These are phyloP conservation scores for Polypedilum pembai DNA, from an alignment of 1,140 invertebrate species.

Conservation along the genomic window DNA sequence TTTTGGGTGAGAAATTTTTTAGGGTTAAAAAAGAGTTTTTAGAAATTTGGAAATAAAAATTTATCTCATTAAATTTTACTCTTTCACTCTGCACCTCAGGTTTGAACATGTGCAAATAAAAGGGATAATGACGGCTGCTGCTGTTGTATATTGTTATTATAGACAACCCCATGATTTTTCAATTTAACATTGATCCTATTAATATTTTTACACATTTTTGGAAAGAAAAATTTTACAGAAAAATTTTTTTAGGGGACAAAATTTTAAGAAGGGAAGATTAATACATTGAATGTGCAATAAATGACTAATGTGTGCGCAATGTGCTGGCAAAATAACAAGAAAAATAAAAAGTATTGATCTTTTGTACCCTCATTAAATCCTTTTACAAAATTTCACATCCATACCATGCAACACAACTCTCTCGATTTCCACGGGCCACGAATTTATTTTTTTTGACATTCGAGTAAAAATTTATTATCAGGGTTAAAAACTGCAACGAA, in stretches of 20 bases:
- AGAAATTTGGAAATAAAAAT: not conserved
- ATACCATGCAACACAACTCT: not conserved
- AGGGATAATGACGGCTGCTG: not conserved
- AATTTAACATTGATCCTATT: conserved; percentile 23
- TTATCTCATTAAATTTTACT: conserved; percentile 22
- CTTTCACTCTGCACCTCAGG: not conserved
- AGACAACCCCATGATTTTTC: conserved; percentile 11
- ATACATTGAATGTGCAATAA: conserved; percentile 24
- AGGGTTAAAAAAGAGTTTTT: not conserved
- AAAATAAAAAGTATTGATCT: conserved; percentile 14
- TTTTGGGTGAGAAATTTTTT: not conserved
- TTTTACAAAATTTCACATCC: not conserved
- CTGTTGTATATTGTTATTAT: not conserved
- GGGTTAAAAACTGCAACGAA: conserved; percentile 15
- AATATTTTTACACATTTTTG: conserved; percentile 24
- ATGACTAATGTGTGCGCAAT: conserved; percentile 14
- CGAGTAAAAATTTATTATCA: not conserved
- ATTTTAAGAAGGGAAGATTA: conserved; percentile 12
- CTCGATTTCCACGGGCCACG: not conserved
- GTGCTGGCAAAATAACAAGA: conserved; percentile 4
- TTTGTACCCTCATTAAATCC: conserved; percentile 28
- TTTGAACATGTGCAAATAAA: conserved; percentile 18
- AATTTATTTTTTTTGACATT: not conserved
- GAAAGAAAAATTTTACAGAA: not conserved
- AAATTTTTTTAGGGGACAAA: conserved; percentile 22